These are phyloP conservation scores for Channa maculata DNA, from an alignment of 2,113 vertebrate genomes.

Conservation along the genomic window DNA sequence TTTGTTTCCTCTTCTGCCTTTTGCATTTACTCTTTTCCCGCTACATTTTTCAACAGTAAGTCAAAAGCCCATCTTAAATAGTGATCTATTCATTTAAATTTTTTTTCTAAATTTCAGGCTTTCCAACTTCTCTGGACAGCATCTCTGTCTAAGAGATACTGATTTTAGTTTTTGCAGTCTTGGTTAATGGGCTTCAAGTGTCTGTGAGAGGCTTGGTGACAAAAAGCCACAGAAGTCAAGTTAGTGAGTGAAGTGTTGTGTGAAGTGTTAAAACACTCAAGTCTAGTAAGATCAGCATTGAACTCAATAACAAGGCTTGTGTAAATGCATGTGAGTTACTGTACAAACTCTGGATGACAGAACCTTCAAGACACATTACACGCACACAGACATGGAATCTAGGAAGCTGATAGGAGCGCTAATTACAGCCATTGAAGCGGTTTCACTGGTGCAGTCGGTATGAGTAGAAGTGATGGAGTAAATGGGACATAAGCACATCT, in stretches of 20 bases:
- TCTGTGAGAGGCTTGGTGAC: slow-evolving; percentile 46
- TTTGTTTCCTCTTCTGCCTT: too few species aligned
- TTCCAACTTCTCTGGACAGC: not conserved
- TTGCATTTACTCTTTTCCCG: too few species aligned
- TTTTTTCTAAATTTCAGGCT: not conserved
- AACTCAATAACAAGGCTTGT: slow-evolving; percentile 10
- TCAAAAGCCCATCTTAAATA: too few species aligned
- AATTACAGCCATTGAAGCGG: slow-evolving; percentile 41
- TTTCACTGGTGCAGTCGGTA: slow-evolving; percentile 12
- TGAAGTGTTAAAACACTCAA: slow-evolving; percentile 10
- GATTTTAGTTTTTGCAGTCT: not conserved
- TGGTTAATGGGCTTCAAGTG: not conserved
- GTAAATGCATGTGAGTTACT: slow-evolving; percentile 26
- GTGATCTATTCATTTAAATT: too few species aligned
- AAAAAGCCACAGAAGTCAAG: slow-evolving; percentile 34
- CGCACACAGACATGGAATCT: slow-evolving; percentile 16
- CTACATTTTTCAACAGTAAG: too few species aligned
- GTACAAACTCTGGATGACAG: slow-evolving; percentile 55
- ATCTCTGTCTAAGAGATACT: too few species aligned
- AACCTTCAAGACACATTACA: slow-evolving; percentile 56
- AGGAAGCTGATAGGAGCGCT: slow-evolving; percentile 17
- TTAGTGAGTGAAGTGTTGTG: slow-evolving; percentile 13
- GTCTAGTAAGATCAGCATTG: slow-evolving; percentile 50
- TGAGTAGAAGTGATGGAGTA: slow-evolving; percentile 10
- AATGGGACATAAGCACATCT: slow-evolving; percentile 9